phyloP scores from a whole-genome alignment of 2,888 invertebrate genomes.

The Lepidochrysops patricia region DNA sequence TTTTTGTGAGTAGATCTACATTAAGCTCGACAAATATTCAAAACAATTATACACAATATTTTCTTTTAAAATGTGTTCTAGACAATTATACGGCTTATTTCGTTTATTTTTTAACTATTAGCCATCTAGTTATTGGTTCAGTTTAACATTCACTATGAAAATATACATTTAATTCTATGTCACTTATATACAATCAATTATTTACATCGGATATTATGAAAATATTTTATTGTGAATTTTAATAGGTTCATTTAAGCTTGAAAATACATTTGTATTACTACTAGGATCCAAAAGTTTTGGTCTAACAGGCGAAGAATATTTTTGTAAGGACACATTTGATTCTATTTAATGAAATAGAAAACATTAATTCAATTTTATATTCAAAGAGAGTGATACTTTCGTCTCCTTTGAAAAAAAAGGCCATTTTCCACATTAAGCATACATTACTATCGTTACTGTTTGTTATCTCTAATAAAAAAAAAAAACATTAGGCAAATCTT shows the following conservation, averaged over 20 bases:
- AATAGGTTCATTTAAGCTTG: background rate
- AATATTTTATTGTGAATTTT: constrained; percentile 28
- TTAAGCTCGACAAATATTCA: constrained; percentile 5
- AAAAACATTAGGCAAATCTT: too few relatives aligned
- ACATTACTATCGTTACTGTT: too few relatives aligned
- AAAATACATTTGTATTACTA: constrained; percentile 1
- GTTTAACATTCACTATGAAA: constrained; percentile 71
- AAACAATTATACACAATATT: background rate
- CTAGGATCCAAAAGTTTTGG: background rate
- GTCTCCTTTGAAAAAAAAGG: too few relatives aligned
- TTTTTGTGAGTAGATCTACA: background rate
- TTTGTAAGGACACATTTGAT: background rate
- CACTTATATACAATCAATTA: constrained; percentile 36
- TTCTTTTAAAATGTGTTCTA: background rate
- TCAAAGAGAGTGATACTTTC: too few relatives aligned
- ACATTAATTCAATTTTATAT: too few relatives aligned
- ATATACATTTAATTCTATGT: constrained; percentile 62
- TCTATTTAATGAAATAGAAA: background rate
- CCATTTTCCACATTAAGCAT: too few relatives aligned
- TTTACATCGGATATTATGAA: constrained; percentile 44
- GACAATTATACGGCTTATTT: background rate
- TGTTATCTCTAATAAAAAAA: too few relatives aligned
- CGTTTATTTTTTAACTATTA: constrained; percentile 14
- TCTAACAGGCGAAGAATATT: background rate
- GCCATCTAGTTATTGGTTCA: constrained; percentile 57